Percentiles rank a stretch among this genome's conserved stretches.
These are phyloP conservation scores for Tragulus kanchil DNA, from an alignment of 2,113 vertebrate genomes.

Conservation along the genomic window DNA sequence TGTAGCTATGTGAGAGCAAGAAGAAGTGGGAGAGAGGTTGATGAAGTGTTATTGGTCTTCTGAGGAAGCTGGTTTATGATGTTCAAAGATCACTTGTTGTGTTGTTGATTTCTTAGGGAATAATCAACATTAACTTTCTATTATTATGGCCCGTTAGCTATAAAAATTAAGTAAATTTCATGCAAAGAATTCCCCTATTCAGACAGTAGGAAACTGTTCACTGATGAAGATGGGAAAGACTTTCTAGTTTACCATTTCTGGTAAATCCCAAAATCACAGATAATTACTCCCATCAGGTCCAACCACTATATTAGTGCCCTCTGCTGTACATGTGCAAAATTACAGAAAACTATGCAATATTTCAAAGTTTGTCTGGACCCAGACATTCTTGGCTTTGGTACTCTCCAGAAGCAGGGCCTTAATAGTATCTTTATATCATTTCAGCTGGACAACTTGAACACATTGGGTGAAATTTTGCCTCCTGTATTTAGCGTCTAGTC, in stretches of 20 bases:
- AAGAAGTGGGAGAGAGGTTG: constrained; percentile 52
- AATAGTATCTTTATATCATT: constrained; percentile 56
- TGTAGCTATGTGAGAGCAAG: constrained; percentile 57
- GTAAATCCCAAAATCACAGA: constrained; percentile 62
- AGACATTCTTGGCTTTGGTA: constrained; percentile 38
- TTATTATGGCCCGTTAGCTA: constrained; percentile 77
- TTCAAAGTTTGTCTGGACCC: constrained; percentile 10
- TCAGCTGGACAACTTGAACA: constrained; percentile 29
- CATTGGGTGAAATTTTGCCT: constrained; percentile 50
- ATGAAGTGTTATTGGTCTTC: constrained; percentile 72
- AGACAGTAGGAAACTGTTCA: constrained; percentile 72
- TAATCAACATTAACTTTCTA: constrained; percentile 82
- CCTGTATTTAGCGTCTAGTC: not conserved
- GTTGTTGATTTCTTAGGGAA: constrained; percentile 79
- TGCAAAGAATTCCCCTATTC: constrained; percentile 76
- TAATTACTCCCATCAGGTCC: constrained; percentile 73
- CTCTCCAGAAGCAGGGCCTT: constrained; percentile 57
- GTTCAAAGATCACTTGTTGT: constrained; percentile 74
- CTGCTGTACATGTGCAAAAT: constrained; percentile 78
- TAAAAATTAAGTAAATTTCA: constrained; percentile 83
- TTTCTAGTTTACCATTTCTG: constrained; percentile 70
- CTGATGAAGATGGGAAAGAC: constrained; percentile 72
- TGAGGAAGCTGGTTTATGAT: constrained; percentile 74
- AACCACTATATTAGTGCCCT: constrained; percentile 78
- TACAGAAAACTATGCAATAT: constrained; percentile 62